Base-by-base conservation (phyloP, 2,888 invertebrate genomes). In the Coremacera marginata region DNA sequence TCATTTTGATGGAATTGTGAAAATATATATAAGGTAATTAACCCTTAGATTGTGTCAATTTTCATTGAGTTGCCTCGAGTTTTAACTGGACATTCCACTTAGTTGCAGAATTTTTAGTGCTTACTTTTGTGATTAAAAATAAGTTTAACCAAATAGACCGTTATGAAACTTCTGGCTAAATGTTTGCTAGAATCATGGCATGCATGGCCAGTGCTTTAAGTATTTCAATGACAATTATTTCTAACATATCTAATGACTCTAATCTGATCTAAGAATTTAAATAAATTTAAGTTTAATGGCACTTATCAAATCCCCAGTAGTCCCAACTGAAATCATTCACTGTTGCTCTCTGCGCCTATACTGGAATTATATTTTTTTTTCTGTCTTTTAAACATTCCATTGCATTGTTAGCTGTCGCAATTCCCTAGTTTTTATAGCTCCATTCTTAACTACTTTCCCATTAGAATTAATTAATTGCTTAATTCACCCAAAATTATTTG, bases 31-130 rank as follows among this genome's bases (percentile, higher is more conserved):
- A 78, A 37, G 81, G 82, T 77, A 81, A 83, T 83, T 83, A 80
- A 79, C 77, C 3, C 44, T 78, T 81, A 79, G 81, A 83, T 83
- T 82, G 81, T 81, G 82, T 82, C 82, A 82, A 82, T n/a, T n/a
- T n/a, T n/a, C n/a, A n/a, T 83, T 81, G 81, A 81, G 81, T 81
- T 71, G 11, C 9, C 9, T 34, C 62, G 27, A 49, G 57, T 16
- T 11, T 27, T 73, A 62, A 73, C 63, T 62, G 31, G 62, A 60
- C 49, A 62, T 63, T 60, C 55, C 60, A 65, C 9, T 25, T 11
- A 25, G 27, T 0, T 25, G 57, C 22, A 25, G 11, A 57, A 57
- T 57, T 57, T 19, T 22, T 25, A 22, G 22, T 37, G 3, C 1
- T 8, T 37, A 8, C 14, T 44, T 44, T 44, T 44, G 11, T 44